These are phyloP conservation scores for Carassius auratus DNA, from an alignment of 2,113 vertebrate species.

Conservation along the genomic window DNA sequence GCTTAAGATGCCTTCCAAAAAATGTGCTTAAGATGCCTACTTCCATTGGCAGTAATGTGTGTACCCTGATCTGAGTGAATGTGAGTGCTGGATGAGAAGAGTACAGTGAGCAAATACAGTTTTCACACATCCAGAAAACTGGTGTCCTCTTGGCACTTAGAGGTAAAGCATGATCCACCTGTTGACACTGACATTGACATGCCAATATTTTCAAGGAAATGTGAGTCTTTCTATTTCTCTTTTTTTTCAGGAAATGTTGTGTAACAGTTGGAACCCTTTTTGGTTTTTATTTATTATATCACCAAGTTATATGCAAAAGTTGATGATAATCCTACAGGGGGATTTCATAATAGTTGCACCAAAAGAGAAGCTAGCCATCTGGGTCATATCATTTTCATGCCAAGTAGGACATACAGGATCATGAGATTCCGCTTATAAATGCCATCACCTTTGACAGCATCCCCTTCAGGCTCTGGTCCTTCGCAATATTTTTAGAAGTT, in stretches of 20 bases:
- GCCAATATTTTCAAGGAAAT: neutral
- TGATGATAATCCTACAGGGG: neutral
- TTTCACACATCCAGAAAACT: neutral
- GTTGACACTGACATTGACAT: neutral
- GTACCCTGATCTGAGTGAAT: neutral
- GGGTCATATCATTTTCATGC: neutral
- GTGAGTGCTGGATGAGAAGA: neutral
- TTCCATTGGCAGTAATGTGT: neutral
- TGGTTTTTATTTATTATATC: neutral
- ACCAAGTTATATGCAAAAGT: neutral
- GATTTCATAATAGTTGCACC: neutral
- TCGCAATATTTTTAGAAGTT: constrained; percentile 16
- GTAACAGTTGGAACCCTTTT: neutral
- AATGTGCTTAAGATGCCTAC: too few relatives aligned
- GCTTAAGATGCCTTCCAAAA: neutral
- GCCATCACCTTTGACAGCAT: constrained; percentile 1
- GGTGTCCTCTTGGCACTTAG: neutral
- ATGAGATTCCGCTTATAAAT: neutral
- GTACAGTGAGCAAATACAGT: neutral
- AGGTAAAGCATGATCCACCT: neutral
- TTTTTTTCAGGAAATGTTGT: neutral
- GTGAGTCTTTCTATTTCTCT: neutral
- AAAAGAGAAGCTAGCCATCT: neutral
- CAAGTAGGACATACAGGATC: constrained; percentile 8
- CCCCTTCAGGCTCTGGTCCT: neutral